Conservation (phyloP, 2,113 vertebrate species). For the Strix aluco region DNA sequence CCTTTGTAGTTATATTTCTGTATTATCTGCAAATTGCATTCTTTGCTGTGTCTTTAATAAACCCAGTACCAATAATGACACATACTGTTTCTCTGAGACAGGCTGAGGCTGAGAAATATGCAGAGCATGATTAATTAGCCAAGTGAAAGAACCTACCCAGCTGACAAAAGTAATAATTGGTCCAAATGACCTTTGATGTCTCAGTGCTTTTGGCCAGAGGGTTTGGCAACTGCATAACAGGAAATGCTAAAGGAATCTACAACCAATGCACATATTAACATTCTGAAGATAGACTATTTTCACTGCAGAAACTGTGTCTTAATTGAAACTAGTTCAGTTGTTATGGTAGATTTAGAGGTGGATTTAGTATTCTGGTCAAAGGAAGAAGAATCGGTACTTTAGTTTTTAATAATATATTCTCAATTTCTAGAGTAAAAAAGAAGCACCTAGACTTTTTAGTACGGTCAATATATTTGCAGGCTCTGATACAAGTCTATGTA, state of each 20-base stretch:
- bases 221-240: slow-evolving; percentile 1
- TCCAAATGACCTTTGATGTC: slow-evolving; percentile 60
- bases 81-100: slow-evolving; percentile 11
- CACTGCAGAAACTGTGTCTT: not conserved
- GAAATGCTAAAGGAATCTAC: slow-evolving; percentile 19
- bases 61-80: not conserved
- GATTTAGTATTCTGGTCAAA: not conserved
- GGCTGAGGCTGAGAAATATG: slow-evolving; percentile 29
- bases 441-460: not conserved
- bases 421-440: not conserved
- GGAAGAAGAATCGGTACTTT: not conserved
- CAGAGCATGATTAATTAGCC: slow-evolving; percentile 53
- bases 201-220: slow-evolving; percentile 31
- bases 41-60: slow-evolving; percentile 9
- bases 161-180: slow-evolving; percentile 54
- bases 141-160: slow-evolving; percentile 44
- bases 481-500: not conserved
- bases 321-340: not conserved
- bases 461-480: not conserved
- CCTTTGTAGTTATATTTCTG: not conserved
- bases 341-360: not conserved
- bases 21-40: not conserved
- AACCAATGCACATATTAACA: not conserved
- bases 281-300: not conserved
- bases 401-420: not conserved